Base-by-base conservation (phyloP, 2,113 vertebrate species). In the rat (Rattus norvegicus) region DNA sequence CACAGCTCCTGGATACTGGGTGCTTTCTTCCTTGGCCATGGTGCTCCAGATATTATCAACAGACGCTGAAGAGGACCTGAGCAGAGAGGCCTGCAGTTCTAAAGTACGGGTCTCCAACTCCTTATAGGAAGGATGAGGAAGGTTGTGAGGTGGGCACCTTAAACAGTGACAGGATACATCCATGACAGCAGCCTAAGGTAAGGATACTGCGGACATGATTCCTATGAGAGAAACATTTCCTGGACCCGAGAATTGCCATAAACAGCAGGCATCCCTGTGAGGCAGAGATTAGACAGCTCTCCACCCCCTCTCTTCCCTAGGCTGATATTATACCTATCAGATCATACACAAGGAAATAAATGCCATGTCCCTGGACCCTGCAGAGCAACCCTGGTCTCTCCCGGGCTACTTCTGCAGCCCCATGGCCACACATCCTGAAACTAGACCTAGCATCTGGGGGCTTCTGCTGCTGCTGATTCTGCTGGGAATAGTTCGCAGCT, bases 211-310 rank as follows among this genome's bases (percentile, higher is more conserved):
- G 22, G 33, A n/a, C 56, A 47, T 6, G 49, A 12, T 36, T 43
- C 67, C 14, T 0, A 9, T 2, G 13, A 22, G 8, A 65, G 22
- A 33, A 75, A 47, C 11, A 0, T 14, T 7, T 33, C 11, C 75
- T 5, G n/a, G 80, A 20, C 1, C 49, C 11, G 10, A 5, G 43
- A n/a, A 61, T 8, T 17, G 24, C 49, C 63, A 22, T 10, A 33
- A 20, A 3, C 0, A 5, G 43, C 56, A 14, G 63, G 43, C 0
- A 0, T 8, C 26, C 7, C 0, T 0, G 4, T 8, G 36, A 30
- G 30, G 28, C 39, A 20, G 20, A 61, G 22, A 83, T 22, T 59
- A 61, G 54, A 59, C 9, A 80, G 52, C 77, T 56, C 54, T 20
- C 39, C 73, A 20, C 70, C 5, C 9, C 8, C 39, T 54, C 28